Conservation (phyloP, 2,113 vertebrate species). For the Oncorhynchus mykiss region DNA sequence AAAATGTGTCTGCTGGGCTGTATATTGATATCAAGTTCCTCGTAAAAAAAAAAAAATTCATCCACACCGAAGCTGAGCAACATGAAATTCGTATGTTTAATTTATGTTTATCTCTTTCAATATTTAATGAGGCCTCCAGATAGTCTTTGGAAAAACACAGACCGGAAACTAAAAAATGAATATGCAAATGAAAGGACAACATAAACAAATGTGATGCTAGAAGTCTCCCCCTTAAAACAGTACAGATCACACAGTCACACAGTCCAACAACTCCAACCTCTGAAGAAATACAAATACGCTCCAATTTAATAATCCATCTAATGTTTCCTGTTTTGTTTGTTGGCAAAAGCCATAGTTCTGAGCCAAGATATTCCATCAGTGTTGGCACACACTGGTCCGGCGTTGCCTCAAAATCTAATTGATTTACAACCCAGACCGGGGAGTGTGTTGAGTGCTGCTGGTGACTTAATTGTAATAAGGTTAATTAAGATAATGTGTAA, state of each 20-base stretch:
- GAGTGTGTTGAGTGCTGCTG: constrained; percentile 3
- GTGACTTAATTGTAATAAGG: constrained; percentile 24
- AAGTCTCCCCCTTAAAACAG: constrained; percentile 39
- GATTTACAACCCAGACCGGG: constrained; percentile 3
- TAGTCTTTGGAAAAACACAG: constrained; percentile 38
- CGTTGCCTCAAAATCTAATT: not conserved
- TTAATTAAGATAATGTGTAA: constrained; percentile 39
- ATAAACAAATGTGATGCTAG: constrained; percentile 56
- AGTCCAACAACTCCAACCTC: constrained; percentile 42
- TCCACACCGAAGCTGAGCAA: constrained; percentile 6
- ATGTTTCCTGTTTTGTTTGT: constrained; percentile 47
- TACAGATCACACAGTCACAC: constrained; percentile 52
- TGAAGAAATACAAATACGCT: constrained; percentile 50
- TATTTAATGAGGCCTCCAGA: constrained; percentile 58
- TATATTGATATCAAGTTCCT: too few relatives aligned
- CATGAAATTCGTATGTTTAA: constrained; percentile 49
- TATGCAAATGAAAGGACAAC: constrained; percentile 61
- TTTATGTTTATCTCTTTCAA: constrained; percentile 54
- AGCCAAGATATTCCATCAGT: constrained; percentile 25
- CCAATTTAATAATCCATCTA: constrained; percentile 32
- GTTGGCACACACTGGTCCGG: constrained; percentile 26
- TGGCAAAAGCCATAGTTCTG: constrained; percentile 37
- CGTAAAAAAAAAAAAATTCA: too few relatives aligned
- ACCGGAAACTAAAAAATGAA: constrained; percentile 41
- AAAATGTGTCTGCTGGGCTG: too few relatives aligned